phyloP scores from a whole-genome alignment of 2,113 vertebrate genomes.

The Vimba vimba region DNA sequence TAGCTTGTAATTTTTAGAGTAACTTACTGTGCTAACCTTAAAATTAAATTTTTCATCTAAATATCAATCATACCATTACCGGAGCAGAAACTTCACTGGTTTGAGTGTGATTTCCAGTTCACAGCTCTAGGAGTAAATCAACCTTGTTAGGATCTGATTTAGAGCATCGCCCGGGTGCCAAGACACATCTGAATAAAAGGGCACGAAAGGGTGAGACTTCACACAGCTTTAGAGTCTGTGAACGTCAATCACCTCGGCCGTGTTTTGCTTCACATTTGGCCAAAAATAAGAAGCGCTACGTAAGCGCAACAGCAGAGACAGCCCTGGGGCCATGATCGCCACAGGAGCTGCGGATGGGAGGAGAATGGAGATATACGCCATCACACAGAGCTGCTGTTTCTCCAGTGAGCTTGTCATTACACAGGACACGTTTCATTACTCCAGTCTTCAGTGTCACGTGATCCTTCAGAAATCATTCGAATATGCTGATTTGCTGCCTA shows the following conservation, averaged over 20 bases:
- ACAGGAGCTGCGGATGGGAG: background rate
- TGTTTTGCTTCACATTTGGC: conserved; percentile 29
- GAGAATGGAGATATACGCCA: background rate
- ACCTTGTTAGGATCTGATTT: conserved; percentile 19
- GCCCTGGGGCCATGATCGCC: background rate
- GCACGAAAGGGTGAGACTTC: conserved; percentile 20
- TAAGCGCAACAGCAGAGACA: conserved; percentile 25
- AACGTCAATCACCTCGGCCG: conserved; percentile 41
- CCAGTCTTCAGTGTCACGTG: no score
- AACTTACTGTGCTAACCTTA: no score
- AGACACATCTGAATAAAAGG: conserved; percentile 19
- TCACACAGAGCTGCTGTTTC: background rate
- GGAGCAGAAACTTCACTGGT: background rate
- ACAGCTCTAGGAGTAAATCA: background rate
- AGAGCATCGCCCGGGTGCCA: background rate
- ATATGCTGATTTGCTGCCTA: no score
- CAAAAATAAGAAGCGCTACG: conserved; percentile 43
- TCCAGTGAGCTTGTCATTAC: background rate
- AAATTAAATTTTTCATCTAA: background rate
- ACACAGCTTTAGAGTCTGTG: conserved; percentile 33
- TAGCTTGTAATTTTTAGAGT: no score
- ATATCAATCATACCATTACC: background rate
- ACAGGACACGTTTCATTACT: background rate
- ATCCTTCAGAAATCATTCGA: no score
- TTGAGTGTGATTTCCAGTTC: background rate